Conservation (phyloP, 1,140 invertebrate species). For the Papilio machaon region DNA sequence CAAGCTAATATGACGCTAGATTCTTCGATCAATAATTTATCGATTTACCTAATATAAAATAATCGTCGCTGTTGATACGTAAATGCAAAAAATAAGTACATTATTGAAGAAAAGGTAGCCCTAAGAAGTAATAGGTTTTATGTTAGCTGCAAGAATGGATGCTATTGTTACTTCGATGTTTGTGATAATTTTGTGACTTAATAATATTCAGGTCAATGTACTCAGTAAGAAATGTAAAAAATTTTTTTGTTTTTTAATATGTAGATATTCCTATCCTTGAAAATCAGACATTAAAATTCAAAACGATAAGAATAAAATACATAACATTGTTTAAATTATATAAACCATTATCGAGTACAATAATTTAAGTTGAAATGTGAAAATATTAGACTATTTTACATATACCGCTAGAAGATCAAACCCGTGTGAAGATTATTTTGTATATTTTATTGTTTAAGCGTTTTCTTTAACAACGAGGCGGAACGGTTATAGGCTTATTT, state of each 20-base stretch:
- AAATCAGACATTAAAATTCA: background rate
- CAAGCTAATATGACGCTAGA: too few relatives aligned
- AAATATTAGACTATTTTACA: background rate
- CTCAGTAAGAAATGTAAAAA: background rate
- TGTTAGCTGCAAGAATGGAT: background rate
- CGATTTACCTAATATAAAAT: too few relatives aligned
- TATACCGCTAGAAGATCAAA: background rate
- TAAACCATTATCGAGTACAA: background rate
- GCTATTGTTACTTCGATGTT: background rate
- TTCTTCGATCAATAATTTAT: background rate
- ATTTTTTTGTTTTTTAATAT: background rate
- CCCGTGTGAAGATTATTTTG: background rate
- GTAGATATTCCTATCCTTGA: background rate
- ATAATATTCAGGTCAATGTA: background rate
- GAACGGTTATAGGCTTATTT: conserved; percentile 12
- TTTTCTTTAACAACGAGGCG: conserved; percentile 28
- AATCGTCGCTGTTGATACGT: too few relatives aligned
- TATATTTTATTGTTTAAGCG: conserved; percentile 24
- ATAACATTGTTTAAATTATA: background rate
- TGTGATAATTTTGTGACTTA: background rate
- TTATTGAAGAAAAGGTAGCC: too few relatives aligned
- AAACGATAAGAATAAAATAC: background rate
- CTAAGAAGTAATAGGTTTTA: too few relatives aligned
- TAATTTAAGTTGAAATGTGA: background rate
- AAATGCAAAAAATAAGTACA: too few relatives aligned